Base-by-base conservation (phyloP, 2,888 invertebrate genomes). In the Malachius bipustulatus region DNA sequence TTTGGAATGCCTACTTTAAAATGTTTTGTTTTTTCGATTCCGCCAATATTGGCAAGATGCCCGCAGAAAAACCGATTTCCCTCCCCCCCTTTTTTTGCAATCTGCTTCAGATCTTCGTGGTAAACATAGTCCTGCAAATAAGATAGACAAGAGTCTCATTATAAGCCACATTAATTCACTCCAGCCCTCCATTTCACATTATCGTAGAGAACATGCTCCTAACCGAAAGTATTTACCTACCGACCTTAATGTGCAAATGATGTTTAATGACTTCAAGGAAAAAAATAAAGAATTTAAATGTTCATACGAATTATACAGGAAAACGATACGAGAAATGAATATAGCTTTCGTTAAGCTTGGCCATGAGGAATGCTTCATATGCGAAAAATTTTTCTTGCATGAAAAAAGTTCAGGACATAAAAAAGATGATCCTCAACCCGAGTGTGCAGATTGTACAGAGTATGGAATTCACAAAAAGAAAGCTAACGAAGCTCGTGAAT, bases 141-240 rank as follows among this genome's bases (percentile, higher is more conserved):
- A 32, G 14, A 12, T 34, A 3, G 34, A 34, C 16, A 30, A 4
- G 14, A n/a, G 12, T 11, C 19, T 16, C 26, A 33, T 39, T 12
- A 30, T 26, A 10, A 32, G 29, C 8, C 41, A 41, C 19, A 41
- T 41, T 14, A 35, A 41, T 15, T 32, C 31, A 19, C 41, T 39
- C 38, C 35, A 39, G 24, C 33, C 43, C 9, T 26, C 37, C 11
- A 30, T 41, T n/a, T 45, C 47, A 19, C 47, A 48, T 36, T 48
- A 47, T 30, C 33, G 46, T 16, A 33, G 45, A 26, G 46, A 47
- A 35, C 47, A 48, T 37, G 46, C 45, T 4, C 47, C 47, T 4
- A 45, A 45, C 19, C 27, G 39, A 28, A 33, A 32, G 14, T 47
- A 47, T 29, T 35, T 45, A 12, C 40, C 47, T 6, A 42, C 43